A percentile compares a stretch with the other conserved stretches of the same genome.
Evolutionary conservation across 92 coral and sea anemone genomes (phyloP).

Genomic region (Epizoanthus fatuus): DNA sequence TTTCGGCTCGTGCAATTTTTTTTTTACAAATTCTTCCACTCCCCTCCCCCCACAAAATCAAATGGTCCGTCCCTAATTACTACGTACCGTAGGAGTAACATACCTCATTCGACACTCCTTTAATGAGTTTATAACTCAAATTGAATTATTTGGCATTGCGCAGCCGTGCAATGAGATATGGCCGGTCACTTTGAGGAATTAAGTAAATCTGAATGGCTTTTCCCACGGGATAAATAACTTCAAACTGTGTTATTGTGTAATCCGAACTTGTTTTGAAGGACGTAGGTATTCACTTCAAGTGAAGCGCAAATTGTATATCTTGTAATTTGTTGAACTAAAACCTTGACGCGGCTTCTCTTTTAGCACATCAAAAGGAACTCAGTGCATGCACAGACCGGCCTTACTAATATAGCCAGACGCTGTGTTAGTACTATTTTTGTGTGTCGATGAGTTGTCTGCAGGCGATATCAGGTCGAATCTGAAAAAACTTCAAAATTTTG

Average conservation of each 20-base stretch:
- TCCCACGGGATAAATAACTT: constrained; percentile 17
- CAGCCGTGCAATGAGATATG: neutral
- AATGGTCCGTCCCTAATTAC: no score
- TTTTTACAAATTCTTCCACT: no score
- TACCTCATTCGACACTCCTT: constrained; percentile 6
- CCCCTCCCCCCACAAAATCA: no score
- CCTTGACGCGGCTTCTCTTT: neutral
- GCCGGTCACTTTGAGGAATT: constrained; percentile 10
- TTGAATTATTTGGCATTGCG: constrained; percentile 2
- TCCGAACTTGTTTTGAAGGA: neutral
- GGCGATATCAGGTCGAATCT: neutral
- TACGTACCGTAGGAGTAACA: neutral
- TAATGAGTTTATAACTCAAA: constrained; percentile 1
- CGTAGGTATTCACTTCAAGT: neutral
- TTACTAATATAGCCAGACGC: no score
- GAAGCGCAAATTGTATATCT: neutral
- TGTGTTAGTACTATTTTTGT: neutral
- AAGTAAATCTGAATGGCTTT: neutral
- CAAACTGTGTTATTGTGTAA: neutral
- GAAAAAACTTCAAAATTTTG: neutral
- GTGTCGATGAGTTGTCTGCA: neutral
- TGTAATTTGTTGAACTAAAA: neutral
- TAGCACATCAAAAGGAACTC: no score
- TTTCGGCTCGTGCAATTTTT: no score
- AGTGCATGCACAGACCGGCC: no score